These are phyloP conservation scores for Diplolepis rosae DNA, from an alignment of 2,888 invertebrate genomes.

Conservation along the genomic window DNA sequence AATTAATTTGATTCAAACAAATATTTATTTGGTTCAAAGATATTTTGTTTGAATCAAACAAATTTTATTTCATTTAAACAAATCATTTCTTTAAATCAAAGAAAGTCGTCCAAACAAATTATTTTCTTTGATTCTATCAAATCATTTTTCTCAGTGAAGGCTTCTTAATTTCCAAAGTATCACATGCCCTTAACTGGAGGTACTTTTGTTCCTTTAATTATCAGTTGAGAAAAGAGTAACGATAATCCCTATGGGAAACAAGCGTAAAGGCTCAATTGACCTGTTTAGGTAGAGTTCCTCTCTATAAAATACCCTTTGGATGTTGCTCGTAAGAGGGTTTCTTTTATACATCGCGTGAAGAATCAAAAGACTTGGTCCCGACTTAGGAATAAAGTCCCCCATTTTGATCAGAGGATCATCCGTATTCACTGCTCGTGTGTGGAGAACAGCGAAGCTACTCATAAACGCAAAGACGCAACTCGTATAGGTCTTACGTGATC, in stretches of 20 bases:
- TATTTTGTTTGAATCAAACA: no score
- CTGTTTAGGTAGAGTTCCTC: background rate
- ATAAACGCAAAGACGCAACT: background rate
- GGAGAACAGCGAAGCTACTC: background rate
- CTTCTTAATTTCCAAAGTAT: background rate
- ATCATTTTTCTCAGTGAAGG: background rate
- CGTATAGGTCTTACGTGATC: background rate
- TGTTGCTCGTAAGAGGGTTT: background rate
- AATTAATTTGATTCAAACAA: no score
- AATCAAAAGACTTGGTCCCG: background rate
- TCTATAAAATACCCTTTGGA: background rate
- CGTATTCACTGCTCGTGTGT: slow-evolving; percentile 40
- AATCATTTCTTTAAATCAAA: no score
- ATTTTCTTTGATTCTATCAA: background rate
- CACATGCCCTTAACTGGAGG: no score
- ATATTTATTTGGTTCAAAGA: no score
- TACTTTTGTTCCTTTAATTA: background rate
- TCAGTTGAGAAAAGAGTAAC: background rate
- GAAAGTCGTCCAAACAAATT: no score
- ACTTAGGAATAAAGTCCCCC: slow-evolving; percentile 49
- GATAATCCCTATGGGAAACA: background rate
- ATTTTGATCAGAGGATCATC: slow-evolving; percentile 48
- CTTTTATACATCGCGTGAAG: background rate
- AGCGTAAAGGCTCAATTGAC: background rate
- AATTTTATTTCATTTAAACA: background rate